Evolutionary conservation across 2,113 vertebrate species (phyloP).

Genomic region (Drymodes brunneopygia): DNA sequence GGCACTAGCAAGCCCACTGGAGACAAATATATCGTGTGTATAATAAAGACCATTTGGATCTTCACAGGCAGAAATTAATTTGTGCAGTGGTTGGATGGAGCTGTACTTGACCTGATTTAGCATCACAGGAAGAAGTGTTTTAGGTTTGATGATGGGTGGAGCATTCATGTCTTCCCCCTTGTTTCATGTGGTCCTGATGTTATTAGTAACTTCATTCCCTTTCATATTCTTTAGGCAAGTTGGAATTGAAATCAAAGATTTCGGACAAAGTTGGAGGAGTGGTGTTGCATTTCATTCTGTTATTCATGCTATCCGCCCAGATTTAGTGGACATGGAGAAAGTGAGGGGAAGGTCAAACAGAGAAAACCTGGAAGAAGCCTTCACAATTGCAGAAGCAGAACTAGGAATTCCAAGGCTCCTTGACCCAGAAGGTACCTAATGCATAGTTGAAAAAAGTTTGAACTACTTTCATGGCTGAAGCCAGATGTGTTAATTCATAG

Average conservation of each 20-base stretch:
- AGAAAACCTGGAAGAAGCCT: constrained; percentile 92
- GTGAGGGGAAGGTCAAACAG: constrained; percentile 80
- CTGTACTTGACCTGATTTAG: not conserved
- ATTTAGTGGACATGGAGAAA: constrained; percentile 88
- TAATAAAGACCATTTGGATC: not conserved
- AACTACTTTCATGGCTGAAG: not conserved
- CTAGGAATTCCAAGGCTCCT: constrained; percentile 92
- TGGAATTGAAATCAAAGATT: constrained; percentile 92
- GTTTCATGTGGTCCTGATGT: not conserved
- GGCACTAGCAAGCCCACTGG: not conserved
- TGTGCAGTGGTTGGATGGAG: not conserved
- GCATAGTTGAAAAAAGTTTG: not conserved
- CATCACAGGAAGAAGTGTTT: not conserved
- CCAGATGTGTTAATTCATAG: not conserved
- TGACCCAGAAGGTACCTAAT: constrained; percentile 87
- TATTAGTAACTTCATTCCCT: not conserved
- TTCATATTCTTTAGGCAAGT: constrained; percentile 70
- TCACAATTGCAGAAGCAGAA: constrained; percentile 86
- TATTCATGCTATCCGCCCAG: constrained; percentile 88
- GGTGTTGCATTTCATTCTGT: constrained; percentile 92
- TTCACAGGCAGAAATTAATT: not conserved
- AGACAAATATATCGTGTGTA: not conserved
- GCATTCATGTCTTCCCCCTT: not conserved
- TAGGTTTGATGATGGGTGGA: not conserved
- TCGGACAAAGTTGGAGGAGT: constrained; percentile 92